phyloP scores from a whole-genome alignment of 2,797 vertebrate genomes.

The Dipus sagitta region DNA sequence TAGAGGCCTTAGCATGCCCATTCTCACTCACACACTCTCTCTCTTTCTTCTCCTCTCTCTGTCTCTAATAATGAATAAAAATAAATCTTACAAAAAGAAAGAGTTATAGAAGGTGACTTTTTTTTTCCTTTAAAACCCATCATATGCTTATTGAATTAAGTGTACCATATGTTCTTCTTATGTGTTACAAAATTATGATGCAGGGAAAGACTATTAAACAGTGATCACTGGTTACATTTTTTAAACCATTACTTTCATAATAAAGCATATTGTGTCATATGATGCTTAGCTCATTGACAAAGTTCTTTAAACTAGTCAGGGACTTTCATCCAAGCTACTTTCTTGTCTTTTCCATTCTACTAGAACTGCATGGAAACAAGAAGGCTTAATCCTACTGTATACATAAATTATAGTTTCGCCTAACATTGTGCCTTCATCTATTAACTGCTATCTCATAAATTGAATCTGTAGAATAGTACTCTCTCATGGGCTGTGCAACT shows the following conservation, averaged over 20 bases:
- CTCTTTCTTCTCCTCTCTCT: no score
- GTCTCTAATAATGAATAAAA: no score
- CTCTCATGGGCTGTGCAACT: no score
- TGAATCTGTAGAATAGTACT: neutral
- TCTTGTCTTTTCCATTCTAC: neutral
- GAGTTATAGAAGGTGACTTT: neutral
- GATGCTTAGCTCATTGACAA: neutral
- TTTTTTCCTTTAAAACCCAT: neutral
- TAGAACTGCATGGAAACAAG: neutral
- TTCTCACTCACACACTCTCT: no score
- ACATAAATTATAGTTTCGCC: neutral
- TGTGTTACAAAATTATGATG: neutral
- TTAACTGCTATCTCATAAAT: neutral
- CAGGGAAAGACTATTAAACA: neutral
- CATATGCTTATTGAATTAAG: neutral
- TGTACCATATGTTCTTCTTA: neutral
- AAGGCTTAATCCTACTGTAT: neutral
- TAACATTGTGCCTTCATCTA: neutral
- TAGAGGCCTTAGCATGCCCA: no score
- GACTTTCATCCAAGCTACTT: no score
- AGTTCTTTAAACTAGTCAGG: neutral
- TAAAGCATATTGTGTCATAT: neutral
- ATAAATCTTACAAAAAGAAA: no score
- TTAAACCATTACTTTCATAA: neutral
- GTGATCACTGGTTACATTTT: neutral